phyloP scores from a whole-genome alignment of 2,113 vertebrate genomes.

The Hippopotamus amphibius region DNA sequence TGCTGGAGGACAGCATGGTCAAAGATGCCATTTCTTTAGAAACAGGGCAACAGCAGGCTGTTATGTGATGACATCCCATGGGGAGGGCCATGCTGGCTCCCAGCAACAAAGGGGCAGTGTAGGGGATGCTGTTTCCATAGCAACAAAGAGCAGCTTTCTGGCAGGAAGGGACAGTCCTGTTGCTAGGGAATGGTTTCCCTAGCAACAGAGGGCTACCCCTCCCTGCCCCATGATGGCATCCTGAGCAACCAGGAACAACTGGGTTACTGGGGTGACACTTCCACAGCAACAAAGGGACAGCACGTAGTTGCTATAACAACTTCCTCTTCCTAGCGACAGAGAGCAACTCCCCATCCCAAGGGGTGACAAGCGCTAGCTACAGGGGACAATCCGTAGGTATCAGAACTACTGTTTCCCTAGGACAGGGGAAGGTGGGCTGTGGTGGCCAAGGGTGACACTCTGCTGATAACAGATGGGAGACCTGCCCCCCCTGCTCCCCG shows the following conservation, averaged over 20 bases:
- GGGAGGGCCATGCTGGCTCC: background rate
- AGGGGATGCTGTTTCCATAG: background rate
- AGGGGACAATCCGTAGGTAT: background rate
- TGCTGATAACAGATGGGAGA: background rate
- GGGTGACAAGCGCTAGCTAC: background rate
- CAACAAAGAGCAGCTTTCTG: background rate
- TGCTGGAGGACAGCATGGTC: background rate
- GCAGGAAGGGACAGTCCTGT: background rate
- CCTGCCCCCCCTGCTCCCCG: background rate
- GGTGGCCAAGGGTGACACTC: background rate
- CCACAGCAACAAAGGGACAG: background rate
- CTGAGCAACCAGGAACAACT: background rate
- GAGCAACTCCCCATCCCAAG: background rate
- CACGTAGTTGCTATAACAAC: background rate
- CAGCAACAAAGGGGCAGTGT: background rate
- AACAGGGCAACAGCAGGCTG: background rate
- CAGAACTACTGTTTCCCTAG: background rate
- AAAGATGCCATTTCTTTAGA: background rate
- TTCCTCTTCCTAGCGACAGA: conserved; percentile 27
- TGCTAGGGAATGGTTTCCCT: conserved; percentile 3
- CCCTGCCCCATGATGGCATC: background rate
- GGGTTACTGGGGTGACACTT: background rate
- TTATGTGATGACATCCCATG: background rate
- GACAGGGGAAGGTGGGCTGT: background rate
- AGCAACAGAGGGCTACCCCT: background rate